phyloP scores from a whole-genome alignment of 2,113 vertebrate species.

The Onychorhynchus coronatus region DNA sequence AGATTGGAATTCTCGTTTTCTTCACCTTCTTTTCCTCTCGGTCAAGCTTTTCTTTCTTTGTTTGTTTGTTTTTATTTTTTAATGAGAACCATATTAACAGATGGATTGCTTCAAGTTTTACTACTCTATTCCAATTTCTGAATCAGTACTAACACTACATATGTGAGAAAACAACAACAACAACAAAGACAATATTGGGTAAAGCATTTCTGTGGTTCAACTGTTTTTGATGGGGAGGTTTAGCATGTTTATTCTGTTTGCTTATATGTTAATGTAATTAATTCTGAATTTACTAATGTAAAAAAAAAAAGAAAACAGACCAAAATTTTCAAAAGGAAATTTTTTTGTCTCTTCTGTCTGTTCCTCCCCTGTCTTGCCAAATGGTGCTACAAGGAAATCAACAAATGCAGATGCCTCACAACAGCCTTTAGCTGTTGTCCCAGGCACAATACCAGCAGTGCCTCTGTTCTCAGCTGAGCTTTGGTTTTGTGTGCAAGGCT shows the following conservation, averaged over 20 bases:
- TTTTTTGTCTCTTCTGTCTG: not conserved
- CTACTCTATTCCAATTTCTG: not conserved
- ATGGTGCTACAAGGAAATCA: not conserved
- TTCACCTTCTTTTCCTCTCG: not conserved
- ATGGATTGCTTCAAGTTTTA: not conserved
- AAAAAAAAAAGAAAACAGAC: not conserved
- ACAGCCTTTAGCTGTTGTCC: not conserved
- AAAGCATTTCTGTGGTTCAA: not conserved
- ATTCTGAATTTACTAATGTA: not conserved
- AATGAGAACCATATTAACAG: not conserved
- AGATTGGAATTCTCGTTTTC: not conserved
- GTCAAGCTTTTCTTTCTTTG: not conserved
- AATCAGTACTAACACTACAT: not conserved
- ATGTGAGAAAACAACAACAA: too few species aligned
- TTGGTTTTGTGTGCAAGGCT: not conserved
- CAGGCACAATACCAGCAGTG: not conserved
- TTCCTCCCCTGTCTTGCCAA: not conserved
- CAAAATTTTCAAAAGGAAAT: not conserved
- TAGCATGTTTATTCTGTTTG: not conserved
- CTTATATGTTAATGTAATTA: not conserved
- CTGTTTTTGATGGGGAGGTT: not conserved
- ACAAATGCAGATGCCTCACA: not conserved
- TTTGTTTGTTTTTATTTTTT: not conserved
- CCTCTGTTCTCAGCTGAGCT: not conserved
- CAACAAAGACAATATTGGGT: not conserved